Conservation (phyloP, 2,888 invertebrate species). For the Netelia virgata region DNA sequence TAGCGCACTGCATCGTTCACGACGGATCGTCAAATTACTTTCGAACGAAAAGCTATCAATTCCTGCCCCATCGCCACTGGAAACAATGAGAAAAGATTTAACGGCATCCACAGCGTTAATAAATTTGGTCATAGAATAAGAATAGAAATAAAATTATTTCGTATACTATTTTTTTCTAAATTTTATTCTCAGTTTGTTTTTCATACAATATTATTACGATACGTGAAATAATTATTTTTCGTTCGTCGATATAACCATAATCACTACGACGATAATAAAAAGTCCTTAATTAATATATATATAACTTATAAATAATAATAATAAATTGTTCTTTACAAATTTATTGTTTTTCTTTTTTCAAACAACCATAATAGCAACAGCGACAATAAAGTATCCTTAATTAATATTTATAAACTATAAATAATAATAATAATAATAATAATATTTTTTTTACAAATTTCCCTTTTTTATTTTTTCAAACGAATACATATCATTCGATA, state of each 20-base stretch:
- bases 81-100: background rate
- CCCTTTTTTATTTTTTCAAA: background rate
- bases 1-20: background rate
- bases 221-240: background rate
- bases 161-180: too few species aligned
- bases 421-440: too few species aligned
- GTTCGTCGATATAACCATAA: background rate
- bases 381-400: background rate
- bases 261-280: too few species aligned
- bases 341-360: background rate
- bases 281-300: too few species aligned
- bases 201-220: too few species aligned
- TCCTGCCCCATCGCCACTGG: background rate
- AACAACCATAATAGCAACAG: background rate
- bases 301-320: too few species aligned
- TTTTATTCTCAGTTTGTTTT: too few species aligned
- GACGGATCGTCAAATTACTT: slow-evolving; percentile 24
- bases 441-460: background rate
- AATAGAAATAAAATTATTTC: too few species aligned
- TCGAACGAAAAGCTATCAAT: background rate
- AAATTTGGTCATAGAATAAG: too few species aligned
- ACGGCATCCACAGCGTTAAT: background rate
- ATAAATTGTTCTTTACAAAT: background rate
- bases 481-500: background rate
- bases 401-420: too few species aligned